Conservation (phyloP, 2,113 vertebrate genomes). For the Antechinus flavipes region DNA sequence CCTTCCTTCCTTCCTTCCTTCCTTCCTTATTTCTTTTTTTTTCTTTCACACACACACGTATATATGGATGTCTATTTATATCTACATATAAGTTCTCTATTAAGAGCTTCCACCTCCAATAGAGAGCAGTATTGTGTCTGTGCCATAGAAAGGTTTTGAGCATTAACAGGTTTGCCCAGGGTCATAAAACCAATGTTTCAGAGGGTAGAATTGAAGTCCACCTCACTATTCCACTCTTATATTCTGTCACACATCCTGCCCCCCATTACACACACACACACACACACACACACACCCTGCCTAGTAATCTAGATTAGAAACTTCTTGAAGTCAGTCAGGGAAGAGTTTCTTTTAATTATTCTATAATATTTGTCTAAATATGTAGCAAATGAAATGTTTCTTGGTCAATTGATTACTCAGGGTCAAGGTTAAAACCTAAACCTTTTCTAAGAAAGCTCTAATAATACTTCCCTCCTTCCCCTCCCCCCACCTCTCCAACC, state of each 20-base stretch:
- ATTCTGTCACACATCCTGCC: not conserved
- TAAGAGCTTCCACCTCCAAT: not conserved
- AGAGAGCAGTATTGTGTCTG: not conserved
- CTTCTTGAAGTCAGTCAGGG: not conserved
- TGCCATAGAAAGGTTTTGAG: not conserved
- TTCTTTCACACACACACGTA: no score
- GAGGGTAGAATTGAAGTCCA: not conserved
- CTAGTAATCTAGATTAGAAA: not conserved
- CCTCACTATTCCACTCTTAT: not conserved
- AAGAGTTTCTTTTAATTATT: not conserved
- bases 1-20: no score
- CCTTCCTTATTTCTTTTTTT: no score
- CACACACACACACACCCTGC: not conserved
- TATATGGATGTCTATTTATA: not conserved
- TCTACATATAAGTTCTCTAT: not conserved
- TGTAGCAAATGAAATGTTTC: slow-evolving; percentile 32
- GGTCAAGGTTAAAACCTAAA: slow-evolving; percentile 50
- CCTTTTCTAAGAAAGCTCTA: slow-evolving; percentile 55
- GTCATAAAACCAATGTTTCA: not conserved
- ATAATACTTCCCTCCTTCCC: slow-evolving; percentile 47
- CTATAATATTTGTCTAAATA: not conserved
- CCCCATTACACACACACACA: no score
- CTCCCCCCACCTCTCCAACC: slow-evolving; percentile 14
- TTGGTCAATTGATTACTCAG: slow-evolving; percentile 51
- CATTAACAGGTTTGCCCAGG: not conserved